A percentile compares a stretch with the other conserved stretches of the same genome.
Evolutionary conservation across 2,797 vertebrate genomes (phyloP).

Genomic region (Cossypha dichroa): DNA sequence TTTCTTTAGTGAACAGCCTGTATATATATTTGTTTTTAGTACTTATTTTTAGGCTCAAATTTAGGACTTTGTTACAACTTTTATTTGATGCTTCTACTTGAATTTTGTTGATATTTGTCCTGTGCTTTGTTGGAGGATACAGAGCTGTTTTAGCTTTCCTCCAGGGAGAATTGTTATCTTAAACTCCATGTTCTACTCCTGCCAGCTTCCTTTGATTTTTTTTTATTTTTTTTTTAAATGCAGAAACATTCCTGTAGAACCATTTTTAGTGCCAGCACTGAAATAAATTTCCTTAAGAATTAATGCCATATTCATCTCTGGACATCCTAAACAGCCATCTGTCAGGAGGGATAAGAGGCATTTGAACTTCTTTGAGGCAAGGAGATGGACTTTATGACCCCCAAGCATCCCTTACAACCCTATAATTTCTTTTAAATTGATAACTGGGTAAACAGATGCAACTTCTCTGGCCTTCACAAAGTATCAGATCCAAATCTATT

Average conservation of each 20-base stretch:
- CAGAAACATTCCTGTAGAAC: neutral
- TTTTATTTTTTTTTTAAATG: neutral
- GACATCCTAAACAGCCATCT: neutral
- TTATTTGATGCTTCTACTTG: neutral
- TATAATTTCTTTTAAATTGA: neutral
- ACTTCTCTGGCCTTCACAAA: neutral
- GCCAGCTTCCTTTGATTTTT: neutral
- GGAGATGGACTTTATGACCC: neutral
- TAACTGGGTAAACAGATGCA: neutral
- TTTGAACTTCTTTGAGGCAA: neutral
- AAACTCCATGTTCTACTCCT: neutral
- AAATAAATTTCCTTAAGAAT: slow-evolving; percentile 1
- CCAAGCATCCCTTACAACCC: neutral
- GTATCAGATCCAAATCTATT: neutral
- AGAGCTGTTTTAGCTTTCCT: neutral
- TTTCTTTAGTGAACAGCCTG: neutral
- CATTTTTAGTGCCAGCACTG: neutral
- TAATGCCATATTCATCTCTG: neutral
- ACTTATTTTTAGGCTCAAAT: neutral
- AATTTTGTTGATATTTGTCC: neutral
- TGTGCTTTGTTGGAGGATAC: neutral
- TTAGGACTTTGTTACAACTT: neutral
- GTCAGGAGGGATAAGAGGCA: neutral
- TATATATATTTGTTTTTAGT: neutral
- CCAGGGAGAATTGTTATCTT: neutral